These are phyloP conservation scores for Cabera pusaria DNA, from an alignment of 2,888 invertebrate genomes.

Conservation along the genomic window DNA sequence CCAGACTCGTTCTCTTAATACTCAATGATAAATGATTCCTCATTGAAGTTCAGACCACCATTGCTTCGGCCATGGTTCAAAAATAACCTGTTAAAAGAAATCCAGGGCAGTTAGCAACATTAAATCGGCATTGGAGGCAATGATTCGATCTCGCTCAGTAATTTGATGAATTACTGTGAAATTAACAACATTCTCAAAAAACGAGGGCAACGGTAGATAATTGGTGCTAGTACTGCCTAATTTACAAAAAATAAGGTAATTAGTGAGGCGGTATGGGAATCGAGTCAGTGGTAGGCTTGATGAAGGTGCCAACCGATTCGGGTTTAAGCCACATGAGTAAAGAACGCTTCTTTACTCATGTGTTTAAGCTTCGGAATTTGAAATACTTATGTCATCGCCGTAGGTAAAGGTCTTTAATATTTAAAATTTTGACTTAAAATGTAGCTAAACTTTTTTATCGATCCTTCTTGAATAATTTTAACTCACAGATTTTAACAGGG, in stretches of 20 bases:
- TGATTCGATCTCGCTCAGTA: constrained; percentile 16
- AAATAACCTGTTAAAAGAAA: constrained; percentile 32
- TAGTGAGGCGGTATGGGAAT: no score
- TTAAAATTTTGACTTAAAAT: no score
- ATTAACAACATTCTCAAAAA: constrained; percentile 26
- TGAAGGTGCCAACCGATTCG: no score
- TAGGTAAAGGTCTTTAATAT: no score
- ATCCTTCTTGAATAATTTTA: no score
- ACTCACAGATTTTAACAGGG: no score
- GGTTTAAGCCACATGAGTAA: no score
- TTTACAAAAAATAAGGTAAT: not conserved
- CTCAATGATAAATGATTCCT: constrained; percentile 10
- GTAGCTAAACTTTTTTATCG: no score
- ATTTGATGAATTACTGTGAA: constrained; percentile 27
- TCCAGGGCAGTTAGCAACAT: constrained; percentile 31
- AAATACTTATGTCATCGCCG: no score
- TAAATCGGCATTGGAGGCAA: constrained; percentile 14
- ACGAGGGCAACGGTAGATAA: constrained; percentile 4
- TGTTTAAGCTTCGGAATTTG: no score
- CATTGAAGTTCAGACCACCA: constrained; percentile 7
- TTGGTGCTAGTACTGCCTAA: constrained; percentile 3
- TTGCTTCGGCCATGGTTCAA: constrained; percentile 14
- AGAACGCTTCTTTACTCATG: no score
- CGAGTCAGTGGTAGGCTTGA: no score
- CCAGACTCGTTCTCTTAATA: constrained; percentile 3